Evolutionary conservation across 2,797 vertebrate species (phyloP).

Genomic region (Crocidura indochinensis): DNA sequence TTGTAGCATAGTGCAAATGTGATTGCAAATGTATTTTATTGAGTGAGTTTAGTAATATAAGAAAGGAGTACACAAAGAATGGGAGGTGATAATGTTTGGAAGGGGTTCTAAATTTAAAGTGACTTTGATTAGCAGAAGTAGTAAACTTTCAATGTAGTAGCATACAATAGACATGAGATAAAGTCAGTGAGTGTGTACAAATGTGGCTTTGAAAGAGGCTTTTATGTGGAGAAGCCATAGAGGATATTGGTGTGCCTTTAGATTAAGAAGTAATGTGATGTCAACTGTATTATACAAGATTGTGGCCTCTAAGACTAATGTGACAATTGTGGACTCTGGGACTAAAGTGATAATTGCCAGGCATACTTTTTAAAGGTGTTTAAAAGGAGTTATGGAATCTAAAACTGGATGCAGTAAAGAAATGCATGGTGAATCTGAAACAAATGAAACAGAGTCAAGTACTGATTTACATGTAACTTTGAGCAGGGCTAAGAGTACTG

Average conservation of each 20-base stretch:
- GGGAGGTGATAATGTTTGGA: constrained; percentile 42
- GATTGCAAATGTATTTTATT: constrained; percentile 58
- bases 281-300: neutral
- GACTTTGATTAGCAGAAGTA: constrained; percentile 21
- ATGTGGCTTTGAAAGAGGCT: constrained; percentile 47
- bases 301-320: constrained; percentile 37
- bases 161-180: constrained; percentile 5
- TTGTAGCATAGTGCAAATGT: constrained; percentile 1
- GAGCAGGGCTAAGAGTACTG: constrained; percentile 52
- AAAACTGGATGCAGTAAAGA: constrained; percentile 37
- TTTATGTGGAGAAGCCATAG: constrained; percentile 22
- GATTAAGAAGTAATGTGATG: constrained; percentile 55
- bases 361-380: constrained; percentile 33
- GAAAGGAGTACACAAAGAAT: constrained; percentile 1
- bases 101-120: constrained; percentile 58
- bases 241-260: constrained; percentile 47
- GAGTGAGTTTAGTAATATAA: constrained; percentile 57
- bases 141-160: constrained; percentile 24
- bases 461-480: constrained; percentile 51
- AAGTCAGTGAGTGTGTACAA: constrained; percentile 53
- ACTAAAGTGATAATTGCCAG: constrained; percentile 30
- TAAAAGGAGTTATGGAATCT: constrained; percentile 53
- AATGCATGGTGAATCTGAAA: constrained; percentile 56
- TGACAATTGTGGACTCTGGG: constrained; percentile 3
- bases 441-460: constrained; percentile 43